Base-by-base conservation (phyloP, 53 echinoderm and acorn worm genomes). In the Patiria pectinifera region DNA sequence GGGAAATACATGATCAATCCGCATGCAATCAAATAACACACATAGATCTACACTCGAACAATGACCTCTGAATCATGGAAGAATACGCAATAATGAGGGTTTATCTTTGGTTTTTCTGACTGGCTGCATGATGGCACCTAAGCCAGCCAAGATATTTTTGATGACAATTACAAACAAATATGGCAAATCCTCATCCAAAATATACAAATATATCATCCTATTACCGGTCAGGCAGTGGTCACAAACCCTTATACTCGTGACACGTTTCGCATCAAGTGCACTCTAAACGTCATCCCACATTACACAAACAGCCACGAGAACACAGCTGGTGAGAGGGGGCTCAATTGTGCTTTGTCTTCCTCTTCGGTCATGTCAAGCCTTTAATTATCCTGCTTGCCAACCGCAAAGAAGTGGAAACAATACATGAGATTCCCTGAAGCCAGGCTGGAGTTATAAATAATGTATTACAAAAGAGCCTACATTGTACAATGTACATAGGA, bases 1-100 rank as follows among this genome's bases (percentile, higher is more conserved):
- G 44, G 23, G 53, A 23, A 78, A 25, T 44, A 22, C 72, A 48
- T 66, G 85, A 85, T 63, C 85, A 62, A 25, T 62, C 70, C 85
- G 47, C 45, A 69, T 85, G 85, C 71, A 85, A 85, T 85, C 75
- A 48, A 58, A 35, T 35, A 35, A 60, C 85, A 62, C 43, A 45
- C 45, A 62, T 43, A 66, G 85, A 53, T 25, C 43, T 66, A 18
- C 44, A 85, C 85, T 18, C 79, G 44, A 47, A 49, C 75, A 49
- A 75, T 86, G 86, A 74, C 49, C 72, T 49, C 75, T n/a, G 66
- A 21, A 23, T 18, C 19, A 14, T 66, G 66, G 66, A 66, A 11
- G 10, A 66, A 18, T 66, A 66, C 35, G 35, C 35, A 35, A 35
- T 18, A 66, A 66, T 6, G 53, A 66, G 12, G 15, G 66, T 66